These are phyloP conservation scores for Maniola jurtina DNA, from an alignment of 1,140 invertebrate species.

Conservation along the genomic window DNA sequence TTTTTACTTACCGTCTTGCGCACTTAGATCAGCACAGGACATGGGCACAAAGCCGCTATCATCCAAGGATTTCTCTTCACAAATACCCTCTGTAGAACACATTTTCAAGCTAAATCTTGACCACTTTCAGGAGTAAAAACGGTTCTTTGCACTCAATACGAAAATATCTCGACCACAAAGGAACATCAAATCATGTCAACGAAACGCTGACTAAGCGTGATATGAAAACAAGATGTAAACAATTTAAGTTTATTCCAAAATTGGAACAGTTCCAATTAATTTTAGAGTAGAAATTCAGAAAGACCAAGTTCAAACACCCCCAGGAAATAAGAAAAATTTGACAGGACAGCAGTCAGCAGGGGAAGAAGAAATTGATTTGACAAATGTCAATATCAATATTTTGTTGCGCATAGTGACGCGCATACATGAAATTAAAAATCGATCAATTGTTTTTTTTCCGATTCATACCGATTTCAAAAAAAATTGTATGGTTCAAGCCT, in stretches of 20 bases:
- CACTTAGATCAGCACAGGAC: neutral
- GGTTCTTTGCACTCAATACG: slow-evolving; percentile 7
- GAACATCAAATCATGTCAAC: slow-evolving; percentile 25
- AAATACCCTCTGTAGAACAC: slow-evolving; percentile 42
- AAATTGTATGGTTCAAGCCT: too few species aligned
- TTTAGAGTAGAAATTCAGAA: slow-evolving; percentile 24
- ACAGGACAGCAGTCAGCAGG: slow-evolving; percentile 6
- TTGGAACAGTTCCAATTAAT: slow-evolving; percentile 60
- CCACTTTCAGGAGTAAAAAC: slow-evolving; percentile 15
- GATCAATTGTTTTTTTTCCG: neutral
- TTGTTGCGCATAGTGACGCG: slow-evolving; percentile 10
- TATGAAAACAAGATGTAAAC: slow-evolving; percentile 22
- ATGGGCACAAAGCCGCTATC: slow-evolving; percentile 53
- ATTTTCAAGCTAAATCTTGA: slow-evolving; percentile 38
- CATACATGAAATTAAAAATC: neutral
- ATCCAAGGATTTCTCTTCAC: slow-evolving; percentile 46
- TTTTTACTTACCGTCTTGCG: neutral
- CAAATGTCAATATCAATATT: neutral
- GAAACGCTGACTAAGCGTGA: slow-evolving; percentile 23
- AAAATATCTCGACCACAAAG: slow-evolving; percentile 49
- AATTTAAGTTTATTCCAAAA: slow-evolving; percentile 25
- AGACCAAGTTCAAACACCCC: neutral
- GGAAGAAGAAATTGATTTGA: neutral
- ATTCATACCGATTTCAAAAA: neutral
- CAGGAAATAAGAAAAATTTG: slow-evolving; percentile 28